Base-by-base conservation (phyloP, 2,797 vertebrate species). In the Neoniphon sammara region DNA sequence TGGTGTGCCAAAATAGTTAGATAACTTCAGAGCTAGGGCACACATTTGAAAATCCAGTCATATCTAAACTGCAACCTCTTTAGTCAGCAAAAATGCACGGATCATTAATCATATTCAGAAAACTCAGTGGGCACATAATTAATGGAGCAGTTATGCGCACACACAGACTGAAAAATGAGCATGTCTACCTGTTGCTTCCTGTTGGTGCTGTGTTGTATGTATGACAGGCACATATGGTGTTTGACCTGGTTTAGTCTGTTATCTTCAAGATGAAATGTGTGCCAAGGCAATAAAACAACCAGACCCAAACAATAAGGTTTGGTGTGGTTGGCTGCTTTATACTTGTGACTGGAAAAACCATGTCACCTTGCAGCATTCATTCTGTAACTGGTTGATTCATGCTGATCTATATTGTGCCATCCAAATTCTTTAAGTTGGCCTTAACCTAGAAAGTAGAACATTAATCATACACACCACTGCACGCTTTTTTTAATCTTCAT, bases 71-170 rank as follows among this genome's bases (percentile, higher is more conserved):
- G 42, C 61, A 21, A 46, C 53, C 62, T 60, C 1, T 64, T 71
- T 56, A 68, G 30, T 73, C 75, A 83, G 78, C 58, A 64, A 59
- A 20, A 66, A 3, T 52, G 42, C 49, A 34, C 5, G 64, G 11
- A 66, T 71, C 58, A 77, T 82, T 80, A 39, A 21, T 78, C 59
- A 61, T 42, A 66, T 82, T 88, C 84, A 85, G 73, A 68, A 75
- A 69, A 82, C 25, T 86, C 75, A 84, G 77, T 76, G 59, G 27
- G 75, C 60, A 64, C 56, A 75, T 81, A 63, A 85, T 85, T 73
- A 73, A 83, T 74, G 67, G 71, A 70, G 66, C 7, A 89, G 58
- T 67, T 70, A 80, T 75, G 80, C 68, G 9, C 14, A 21, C 36
- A 21, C 7, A 47, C n/a, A 53, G 50, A 59, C 61, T 68, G 59